phyloP scores from a whole-genome alignment of 2,797 vertebrate species.

The Rhincodon typus region DNA sequence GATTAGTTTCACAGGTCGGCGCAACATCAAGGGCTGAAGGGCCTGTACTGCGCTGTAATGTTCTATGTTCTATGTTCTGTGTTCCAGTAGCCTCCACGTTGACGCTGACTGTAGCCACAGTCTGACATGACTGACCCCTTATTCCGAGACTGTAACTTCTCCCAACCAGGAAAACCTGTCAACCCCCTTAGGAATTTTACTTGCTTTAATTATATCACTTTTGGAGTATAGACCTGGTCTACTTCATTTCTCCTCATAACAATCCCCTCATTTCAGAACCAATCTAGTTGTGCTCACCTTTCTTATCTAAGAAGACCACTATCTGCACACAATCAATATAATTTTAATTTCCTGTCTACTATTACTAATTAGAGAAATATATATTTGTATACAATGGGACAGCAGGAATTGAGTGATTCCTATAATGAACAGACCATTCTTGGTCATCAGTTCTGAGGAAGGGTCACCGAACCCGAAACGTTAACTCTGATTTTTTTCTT shows the following conservation, averaged over 20 bases:
- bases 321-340: background rate
- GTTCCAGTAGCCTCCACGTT: too few species aligned
- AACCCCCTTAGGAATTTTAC: too few species aligned
- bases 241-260: background rate
- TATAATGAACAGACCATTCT: background rate
- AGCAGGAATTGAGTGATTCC: background rate
- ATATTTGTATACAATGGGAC: background rate
- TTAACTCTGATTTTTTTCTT: too few species aligned
- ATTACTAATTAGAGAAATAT: background rate
- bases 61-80: too few species aligned
- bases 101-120: background rate
- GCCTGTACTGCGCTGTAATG: too few species aligned
- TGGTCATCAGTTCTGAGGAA: too few species aligned
- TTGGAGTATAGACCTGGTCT: background rate
- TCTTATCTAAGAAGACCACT: background rate
- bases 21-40: too few species aligned
- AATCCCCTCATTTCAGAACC: background rate
- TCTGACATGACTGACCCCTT: background rate
- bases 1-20: too few species aligned
- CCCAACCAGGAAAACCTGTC: too few species aligned
- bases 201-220: background rate
- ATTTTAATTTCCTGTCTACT: background rate
- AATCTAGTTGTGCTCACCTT: background rate
- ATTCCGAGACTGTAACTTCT: background rate
- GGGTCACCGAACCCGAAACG: too few species aligned